Base-by-base conservation (phyloP, 2,888 invertebrate genomes). In the Mayetiola destructor region DNA sequence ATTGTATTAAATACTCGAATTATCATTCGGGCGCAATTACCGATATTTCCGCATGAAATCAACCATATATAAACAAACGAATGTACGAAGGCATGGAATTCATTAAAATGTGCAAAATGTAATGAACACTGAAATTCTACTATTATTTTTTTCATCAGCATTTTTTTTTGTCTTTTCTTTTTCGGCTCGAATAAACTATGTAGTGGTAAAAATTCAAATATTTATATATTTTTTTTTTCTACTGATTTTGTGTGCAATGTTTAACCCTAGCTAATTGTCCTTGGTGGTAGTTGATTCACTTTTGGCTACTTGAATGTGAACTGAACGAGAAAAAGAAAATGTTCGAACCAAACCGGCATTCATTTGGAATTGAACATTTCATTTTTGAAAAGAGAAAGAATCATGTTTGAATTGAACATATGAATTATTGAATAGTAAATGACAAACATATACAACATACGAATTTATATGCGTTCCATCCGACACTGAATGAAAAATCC, bases 181-280 rank as follows among this genome's bases (percentile, higher is more conserved):
- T 27, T 48, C n/a, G n/a, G n/a, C n/a, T n/a, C n/a, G n/a, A n/a
- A n/a, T n/a, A n/a, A n/a, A n/a, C n/a, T n/a, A n/a, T n/a, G n/a
- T n/a, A n/a, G n/a, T n/a, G n/a, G n/a, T n/a, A n/a, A 16, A 5
- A 27, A 48, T 48, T 27, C 27, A 48, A 48, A 48, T 48, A 48
- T 48, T 48, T 48, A 48, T 48, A n/a, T 48, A 48, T 23, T 48
- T 48, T 48, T n/a, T 23, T n/a, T n/a, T n/a, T n/a, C n/a, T n/a
- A n/a, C n/a, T n/a, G n/a, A n/a, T n/a, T n/a, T n/a, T n/a, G n/a
- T n/a, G n/a, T n/a, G n/a, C n/a, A n/a, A n/a, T n/a, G 27, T 48
- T 48, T 48, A 48, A 48, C 48, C 48, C 48, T 27, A 48, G 27
- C 48, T 48, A 48, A 48, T 48, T 48, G 48, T 23, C 48, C 48